Percentiles rank a stretch among this genome's conserved stretches.
phyloP scores from a whole-genome alignment of 1,140 invertebrate genomes.

The Zophobas morio region DNA sequence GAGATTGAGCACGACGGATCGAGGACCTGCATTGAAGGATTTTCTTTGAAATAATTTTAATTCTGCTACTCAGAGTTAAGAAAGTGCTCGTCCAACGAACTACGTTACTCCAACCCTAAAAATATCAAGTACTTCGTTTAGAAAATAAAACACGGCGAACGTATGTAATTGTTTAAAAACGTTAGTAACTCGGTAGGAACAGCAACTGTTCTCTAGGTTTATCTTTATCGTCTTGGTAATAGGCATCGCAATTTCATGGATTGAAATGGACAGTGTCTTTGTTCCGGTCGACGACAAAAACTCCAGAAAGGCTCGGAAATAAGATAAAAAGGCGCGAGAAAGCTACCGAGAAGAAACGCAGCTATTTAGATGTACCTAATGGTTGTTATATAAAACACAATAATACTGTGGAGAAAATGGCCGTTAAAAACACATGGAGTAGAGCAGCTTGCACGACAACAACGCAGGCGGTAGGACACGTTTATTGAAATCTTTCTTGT shows the following conservation, averaged over 20 bases:
- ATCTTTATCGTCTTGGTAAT: constrained; percentile 1
- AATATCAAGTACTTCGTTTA: too few relatives aligned
- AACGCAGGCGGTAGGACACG: not conserved
- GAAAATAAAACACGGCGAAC: too few relatives aligned
- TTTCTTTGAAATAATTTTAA: constrained; percentile 1
- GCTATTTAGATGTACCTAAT: constrained; percentile 32
- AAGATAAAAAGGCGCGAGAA: constrained; percentile 4
- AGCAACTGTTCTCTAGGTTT: not conserved
- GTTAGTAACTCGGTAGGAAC: constrained; percentile 1
- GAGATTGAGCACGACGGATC: not conserved
- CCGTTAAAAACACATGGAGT: constrained; percentile 31
- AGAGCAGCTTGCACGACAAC: constrained; percentile 19
- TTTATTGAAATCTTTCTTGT: constrained; percentile 17
- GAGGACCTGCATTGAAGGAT: not conserved
- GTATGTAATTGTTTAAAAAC: not conserved
- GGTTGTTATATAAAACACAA: constrained; percentile 35
- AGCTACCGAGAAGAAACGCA: not conserved
- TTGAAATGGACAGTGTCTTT: constrained; percentile 23
- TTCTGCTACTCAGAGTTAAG: not conserved
- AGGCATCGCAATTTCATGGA: not conserved
- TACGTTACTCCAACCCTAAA: too few relatives aligned
- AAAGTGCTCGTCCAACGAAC: not conserved
- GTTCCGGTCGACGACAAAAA: constrained; percentile 7
- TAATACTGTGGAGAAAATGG: constrained; percentile 22
- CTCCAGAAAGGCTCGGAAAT: constrained; percentile 2